Conservation (phyloP, 2,888 invertebrate genomes). For the Amiota mariae region DNA sequence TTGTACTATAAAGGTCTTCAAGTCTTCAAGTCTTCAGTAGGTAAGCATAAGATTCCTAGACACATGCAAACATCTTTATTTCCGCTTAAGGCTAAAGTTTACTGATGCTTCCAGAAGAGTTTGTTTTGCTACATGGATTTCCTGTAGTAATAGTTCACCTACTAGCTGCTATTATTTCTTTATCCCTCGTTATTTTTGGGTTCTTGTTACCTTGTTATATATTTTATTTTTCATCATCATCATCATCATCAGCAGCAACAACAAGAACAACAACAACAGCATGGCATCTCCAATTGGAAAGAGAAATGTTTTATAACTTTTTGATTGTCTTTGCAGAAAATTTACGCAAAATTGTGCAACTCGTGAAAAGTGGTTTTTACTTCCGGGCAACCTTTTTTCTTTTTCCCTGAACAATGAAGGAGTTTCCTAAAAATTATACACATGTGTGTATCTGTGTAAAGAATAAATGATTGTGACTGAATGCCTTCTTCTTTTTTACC, state of each 20-base stretch:
- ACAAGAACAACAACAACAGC: no score
- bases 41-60: slow-evolving; percentile 28
- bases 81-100: slow-evolving; percentile 44
- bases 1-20: no score
- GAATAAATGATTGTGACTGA: slow-evolving; percentile 22
- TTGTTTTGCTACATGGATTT: background rate
- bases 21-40: background rate
- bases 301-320: slow-evolving; percentile 67
- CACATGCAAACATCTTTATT: slow-evolving; percentile 41
- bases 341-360: slow-evolving; percentile 59
- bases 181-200: slow-evolving; percentile 49
- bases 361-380: slow-evolving; percentile 45
- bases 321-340: slow-evolving; percentile 68
- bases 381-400: slow-evolving; percentile 44
- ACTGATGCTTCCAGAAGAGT: slow-evolving; percentile 25
- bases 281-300: background rate
- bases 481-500: no score
- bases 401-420: background rate
- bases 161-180: background rate
- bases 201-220: no score
- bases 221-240: no score
- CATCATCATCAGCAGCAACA: background rate
- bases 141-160: background rate
- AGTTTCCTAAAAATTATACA: background rate
- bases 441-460: slow-evolving; percentile 20